phyloP scores from a whole-genome alignment of 2,113 vertebrate genomes.

The Tenrec ecaudatus region DNA sequence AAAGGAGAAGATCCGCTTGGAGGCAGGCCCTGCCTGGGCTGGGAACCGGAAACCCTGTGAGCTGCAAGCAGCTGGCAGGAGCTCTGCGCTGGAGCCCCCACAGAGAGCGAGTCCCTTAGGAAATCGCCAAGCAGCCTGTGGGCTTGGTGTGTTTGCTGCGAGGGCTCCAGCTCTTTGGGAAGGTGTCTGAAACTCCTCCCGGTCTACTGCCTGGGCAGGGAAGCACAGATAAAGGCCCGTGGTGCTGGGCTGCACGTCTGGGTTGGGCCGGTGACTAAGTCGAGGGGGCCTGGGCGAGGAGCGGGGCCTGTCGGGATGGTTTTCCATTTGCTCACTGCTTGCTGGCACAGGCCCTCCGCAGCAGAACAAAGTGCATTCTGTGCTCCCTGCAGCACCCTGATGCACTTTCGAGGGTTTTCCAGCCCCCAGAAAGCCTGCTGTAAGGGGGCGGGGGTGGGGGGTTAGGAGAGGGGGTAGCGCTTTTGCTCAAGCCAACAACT shows the following conservation, averaged over 20 bases:
- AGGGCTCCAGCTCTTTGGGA: constrained; percentile 59
- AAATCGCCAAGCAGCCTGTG: constrained; percentile 59
- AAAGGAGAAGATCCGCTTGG: constrained; percentile 71
- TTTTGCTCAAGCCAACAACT: constrained; percentile 72
- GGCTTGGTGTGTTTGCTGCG: constrained; percentile 62
- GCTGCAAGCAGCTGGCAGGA: constrained; percentile 71
- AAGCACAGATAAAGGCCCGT: background rate
- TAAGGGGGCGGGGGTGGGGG: background rate
- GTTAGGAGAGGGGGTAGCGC: constrained; percentile 36
- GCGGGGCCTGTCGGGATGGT: background rate
- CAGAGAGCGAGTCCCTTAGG: constrained; percentile 58
- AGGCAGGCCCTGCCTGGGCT: constrained; percentile 52
- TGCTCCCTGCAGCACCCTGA: constrained; percentile 79
- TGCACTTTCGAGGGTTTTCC: constrained; percentile 79
- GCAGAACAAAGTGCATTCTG: constrained; percentile 83
- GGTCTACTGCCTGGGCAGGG: constrained; percentile 54
- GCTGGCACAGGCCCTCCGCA: constrained; percentile 65
- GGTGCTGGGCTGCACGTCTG: background rate
- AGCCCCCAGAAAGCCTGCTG: constrained; percentile 64
- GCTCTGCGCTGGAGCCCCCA: constrained; percentile 58
- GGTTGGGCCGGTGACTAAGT: background rate
- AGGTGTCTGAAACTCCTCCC: constrained; percentile 43
- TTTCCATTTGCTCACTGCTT: constrained; percentile 80
- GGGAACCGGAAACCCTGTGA: constrained; percentile 83
- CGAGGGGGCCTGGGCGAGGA: background rate